These are phyloP conservation scores for Erpetoichthys calabaricus DNA, from an alignment of 2,797 vertebrate genomes.

Conservation along the genomic window DNA sequence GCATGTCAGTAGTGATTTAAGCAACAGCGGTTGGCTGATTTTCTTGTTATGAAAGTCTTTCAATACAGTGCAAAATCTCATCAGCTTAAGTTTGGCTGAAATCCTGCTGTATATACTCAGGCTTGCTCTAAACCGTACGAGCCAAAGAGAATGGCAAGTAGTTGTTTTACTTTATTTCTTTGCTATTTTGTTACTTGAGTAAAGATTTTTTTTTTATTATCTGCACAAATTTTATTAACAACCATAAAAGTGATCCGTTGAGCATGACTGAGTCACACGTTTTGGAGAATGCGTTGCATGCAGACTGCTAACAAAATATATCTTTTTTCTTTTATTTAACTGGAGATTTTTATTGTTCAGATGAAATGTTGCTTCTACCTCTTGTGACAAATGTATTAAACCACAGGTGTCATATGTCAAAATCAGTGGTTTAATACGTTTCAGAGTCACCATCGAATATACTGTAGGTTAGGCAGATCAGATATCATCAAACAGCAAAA, in stretches of 20 bases:
- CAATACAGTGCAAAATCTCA: no score
- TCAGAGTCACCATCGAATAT: constrained; percentile 2
- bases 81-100: no score
- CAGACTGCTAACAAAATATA: background rate
- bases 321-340: background rate
- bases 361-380: no score
- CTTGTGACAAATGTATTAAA: constrained; percentile 1
- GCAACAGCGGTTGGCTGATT: background rate
- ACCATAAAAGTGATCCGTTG: no score
- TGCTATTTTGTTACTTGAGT: background rate
- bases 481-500: constrained; percentile 13
- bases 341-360: background rate
- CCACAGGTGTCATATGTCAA: background rate
- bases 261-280: no score
- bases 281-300: background rate
- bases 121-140: no score
- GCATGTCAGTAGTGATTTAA: background rate
- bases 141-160: no score
- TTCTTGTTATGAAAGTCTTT: background rate
- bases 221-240: background rate
- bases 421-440: background rate
- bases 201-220: background rate
- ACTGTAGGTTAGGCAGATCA: constrained; percentile 36
- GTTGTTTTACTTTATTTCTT: background rate
- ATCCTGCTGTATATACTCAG: no score